Evolutionary conservation across 2,888 invertebrate species (phyloP).

Genomic region (Epistrophe grossulariae): DNA sequence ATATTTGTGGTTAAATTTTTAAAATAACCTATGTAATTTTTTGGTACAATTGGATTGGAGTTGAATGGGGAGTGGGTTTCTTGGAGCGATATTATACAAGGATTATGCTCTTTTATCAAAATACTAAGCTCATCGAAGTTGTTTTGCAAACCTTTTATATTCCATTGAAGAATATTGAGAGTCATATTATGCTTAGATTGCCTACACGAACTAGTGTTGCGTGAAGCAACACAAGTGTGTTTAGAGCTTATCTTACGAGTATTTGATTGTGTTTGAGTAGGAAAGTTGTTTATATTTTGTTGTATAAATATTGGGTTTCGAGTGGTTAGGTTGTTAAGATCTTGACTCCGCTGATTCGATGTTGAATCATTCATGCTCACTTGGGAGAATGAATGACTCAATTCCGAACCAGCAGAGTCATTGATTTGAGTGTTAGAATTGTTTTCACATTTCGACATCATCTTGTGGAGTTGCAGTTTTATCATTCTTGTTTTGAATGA

Average conservation of each 20-base stretch:
- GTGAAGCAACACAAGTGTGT: background rate
- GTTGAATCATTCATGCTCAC: slow-evolving; percentile 20
- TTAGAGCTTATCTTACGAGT: background rate
- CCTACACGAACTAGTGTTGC: slow-evolving; percentile 3
- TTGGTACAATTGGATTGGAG: background rate
- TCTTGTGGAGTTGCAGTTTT: background rate
- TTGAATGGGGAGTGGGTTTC: slow-evolving; percentile 15
- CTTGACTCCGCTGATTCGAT: slow-evolving; percentile 6
- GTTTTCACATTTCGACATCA: slow-evolving; percentile 11
- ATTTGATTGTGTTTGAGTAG: background rate
- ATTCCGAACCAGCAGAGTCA: slow-evolving; percentile 10
- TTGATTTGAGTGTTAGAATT: background rate
- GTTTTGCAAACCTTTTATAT: slow-evolving; percentile 8
- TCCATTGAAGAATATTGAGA: slow-evolving; percentile 8
- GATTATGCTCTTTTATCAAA: slow-evolving; percentile 9
- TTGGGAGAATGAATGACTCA: slow-evolving; percentile 9
- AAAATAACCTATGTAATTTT: slow-evolving; percentile 11
- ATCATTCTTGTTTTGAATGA: background rate
- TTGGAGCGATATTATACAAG: slow-evolving; percentile 2
- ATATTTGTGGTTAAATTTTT: background rate
- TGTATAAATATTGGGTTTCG: slow-evolving; percentile 3
- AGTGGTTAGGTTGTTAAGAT: slow-evolving; percentile 4
- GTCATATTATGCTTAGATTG: background rate
- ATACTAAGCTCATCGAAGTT: slow-evolving; percentile 25
- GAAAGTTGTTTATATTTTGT: slow-evolving; percentile 8